Percentiles rank a stretch among this genome's conserved stretches.
Evolutionary conservation across 1,140 invertebrate species (phyloP).

Genomic region (Neodiprion lecontei): DNA sequence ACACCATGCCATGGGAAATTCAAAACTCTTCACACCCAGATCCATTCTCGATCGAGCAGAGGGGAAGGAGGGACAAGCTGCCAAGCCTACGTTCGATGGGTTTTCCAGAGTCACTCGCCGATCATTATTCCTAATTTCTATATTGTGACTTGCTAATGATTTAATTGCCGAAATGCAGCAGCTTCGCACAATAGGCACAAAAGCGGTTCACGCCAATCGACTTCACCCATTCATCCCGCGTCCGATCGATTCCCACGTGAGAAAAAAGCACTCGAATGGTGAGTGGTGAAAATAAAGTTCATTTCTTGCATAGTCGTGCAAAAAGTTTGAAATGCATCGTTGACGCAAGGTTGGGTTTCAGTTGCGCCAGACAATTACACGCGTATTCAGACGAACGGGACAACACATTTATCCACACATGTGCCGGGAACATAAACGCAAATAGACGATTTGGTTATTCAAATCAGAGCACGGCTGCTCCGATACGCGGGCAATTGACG

Average conservation of each 20-base stretch:
- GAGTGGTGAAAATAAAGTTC: neutral
- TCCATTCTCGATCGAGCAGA: too few species aligned
- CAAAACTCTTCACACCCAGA: neutral
- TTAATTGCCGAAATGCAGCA: slow-evolving; percentile 16
- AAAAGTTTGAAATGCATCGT: too few species aligned
- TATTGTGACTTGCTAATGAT: slow-evolving; percentile 29
- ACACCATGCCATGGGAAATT: slow-evolving; percentile 24
- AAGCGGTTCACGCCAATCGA: neutral
- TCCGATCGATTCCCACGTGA: too few species aligned
- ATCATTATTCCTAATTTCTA: slow-evolving; percentile 29
- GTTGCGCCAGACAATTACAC: too few species aligned
- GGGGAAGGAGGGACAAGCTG: neutral
- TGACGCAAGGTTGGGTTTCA: too few species aligned
- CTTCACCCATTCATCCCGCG: neutral
- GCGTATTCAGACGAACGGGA: neutral
- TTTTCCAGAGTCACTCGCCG: slow-evolving; percentile 25
- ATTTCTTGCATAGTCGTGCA: neutral
- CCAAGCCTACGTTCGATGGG: neutral
- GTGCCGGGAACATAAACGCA: slow-evolving; percentile 3
- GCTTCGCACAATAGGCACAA: neutral
- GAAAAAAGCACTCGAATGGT: too few species aligned
- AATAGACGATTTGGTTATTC: neutral
- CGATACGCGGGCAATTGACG: neutral
- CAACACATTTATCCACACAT: neutral
- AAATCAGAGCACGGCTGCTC: neutral